Evolutionary conservation across 37 sponge, comb jelly and placozoan species (phyloP).

Genomic region (Spongilla lacustris): DNA sequence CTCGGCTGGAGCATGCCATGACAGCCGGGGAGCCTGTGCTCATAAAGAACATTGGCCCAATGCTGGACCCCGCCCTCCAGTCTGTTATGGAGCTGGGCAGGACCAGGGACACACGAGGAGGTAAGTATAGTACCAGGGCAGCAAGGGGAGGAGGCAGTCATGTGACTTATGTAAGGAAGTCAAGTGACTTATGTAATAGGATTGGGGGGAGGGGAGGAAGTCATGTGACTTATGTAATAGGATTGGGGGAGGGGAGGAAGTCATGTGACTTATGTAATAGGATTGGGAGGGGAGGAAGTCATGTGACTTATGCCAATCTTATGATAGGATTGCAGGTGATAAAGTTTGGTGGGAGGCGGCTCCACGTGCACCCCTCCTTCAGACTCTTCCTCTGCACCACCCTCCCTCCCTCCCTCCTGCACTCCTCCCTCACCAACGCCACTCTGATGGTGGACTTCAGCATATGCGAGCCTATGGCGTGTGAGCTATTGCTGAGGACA

Average conservation of each 20-base stretch:
- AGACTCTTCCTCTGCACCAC: conserved; percentile 56
- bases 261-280: too few species aligned
- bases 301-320: not conserved
- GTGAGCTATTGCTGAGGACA: conserved; percentile 27
- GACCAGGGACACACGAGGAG: conserved; percentile 21
- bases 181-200: too few species aligned
- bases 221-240: too few species aligned
- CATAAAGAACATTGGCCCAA: conserved; percentile 20
- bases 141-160: too few species aligned
- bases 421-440: conserved; percentile 14
- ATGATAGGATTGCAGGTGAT: conserved; percentile 14
- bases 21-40: conserved; percentile 40
- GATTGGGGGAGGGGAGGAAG: too few species aligned
- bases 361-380: conserved; percentile 56
- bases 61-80: conserved; percentile 45
- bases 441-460: conserved; percentile 33
- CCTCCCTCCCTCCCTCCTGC: conserved; percentile 2
- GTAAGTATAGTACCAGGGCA: not conserved
- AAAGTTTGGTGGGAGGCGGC: conserved; percentile 61
- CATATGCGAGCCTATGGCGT: conserved; percentile 14
- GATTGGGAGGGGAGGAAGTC: too few species aligned
- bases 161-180: too few species aligned
- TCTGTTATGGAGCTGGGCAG: conserved; percentile 44
- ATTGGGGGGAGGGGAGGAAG: too few species aligned
- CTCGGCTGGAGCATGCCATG: conserved; percentile 42